Evolutionary conservation across 1,140 invertebrate genomes (phyloP).

Genomic region (Hyphantria cunea): DNA sequence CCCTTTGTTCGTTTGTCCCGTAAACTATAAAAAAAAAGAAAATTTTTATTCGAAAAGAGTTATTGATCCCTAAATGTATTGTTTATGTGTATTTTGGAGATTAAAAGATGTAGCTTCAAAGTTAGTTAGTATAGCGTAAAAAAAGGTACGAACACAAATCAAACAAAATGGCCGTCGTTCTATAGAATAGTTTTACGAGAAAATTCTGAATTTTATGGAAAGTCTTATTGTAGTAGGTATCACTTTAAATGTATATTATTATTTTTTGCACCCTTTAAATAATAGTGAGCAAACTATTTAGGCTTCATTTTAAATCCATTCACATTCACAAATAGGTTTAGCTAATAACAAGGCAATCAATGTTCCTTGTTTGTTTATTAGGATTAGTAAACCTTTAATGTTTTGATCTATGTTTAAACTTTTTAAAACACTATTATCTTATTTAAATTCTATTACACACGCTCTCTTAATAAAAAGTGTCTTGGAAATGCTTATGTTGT

Average conservation of each 20-base stretch:
- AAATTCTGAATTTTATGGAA: conserved; percentile 47
- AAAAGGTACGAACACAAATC: conserved; percentile 36
- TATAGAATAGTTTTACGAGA: conserved; percentile 36
- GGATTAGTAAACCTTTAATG: background rate
- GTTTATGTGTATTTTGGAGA: too few relatives aligned
- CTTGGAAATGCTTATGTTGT: conserved; percentile 11
- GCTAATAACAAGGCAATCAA: conserved; percentile 20
- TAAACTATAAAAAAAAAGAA: too few relatives aligned
- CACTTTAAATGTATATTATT: conserved; percentile 5
- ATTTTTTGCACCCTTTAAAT: conserved; percentile 12
- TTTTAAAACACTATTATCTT: background rate
- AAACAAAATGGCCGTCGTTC: conserved; percentile 64
- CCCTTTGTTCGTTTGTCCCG: too few relatives aligned
- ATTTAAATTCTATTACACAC: background rate
- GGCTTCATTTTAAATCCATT: background rate
- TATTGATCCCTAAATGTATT: too few relatives aligned
- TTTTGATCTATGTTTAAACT: background rate
- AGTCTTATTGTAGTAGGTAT: conserved; percentile 41
- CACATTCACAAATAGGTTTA: conserved; percentile 13
- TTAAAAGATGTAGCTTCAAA: conserved; percentile 9
- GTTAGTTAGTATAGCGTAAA: conserved; percentile 6
- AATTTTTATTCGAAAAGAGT: too few relatives aligned
- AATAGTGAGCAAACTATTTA: background rate
- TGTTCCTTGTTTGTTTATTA: conserved; percentile 44
- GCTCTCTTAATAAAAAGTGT: conserved; percentile 7